phyloP scores from a whole-genome alignment of 2,888 invertebrate genomes.

The Chaetoderma sp. region DNA sequence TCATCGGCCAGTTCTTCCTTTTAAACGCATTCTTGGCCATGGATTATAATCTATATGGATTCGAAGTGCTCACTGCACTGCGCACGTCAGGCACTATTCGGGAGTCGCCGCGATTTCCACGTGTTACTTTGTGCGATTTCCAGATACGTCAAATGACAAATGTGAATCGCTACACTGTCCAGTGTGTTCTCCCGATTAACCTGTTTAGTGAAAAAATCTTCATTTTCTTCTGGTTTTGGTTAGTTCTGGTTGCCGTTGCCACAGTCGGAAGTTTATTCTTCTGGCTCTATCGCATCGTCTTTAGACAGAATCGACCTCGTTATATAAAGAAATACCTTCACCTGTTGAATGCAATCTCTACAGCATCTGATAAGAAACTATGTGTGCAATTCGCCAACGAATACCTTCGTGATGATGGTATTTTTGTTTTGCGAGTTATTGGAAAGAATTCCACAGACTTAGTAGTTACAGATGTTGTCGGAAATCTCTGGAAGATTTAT shows the following conservation, averaged over 20 bases:
- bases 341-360: slow-evolving; percentile 33
- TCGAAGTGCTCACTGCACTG: slow-evolving; percentile 45
- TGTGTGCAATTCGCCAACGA: slow-evolving; percentile 43
- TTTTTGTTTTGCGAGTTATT: slow-evolving; percentile 45
- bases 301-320: slow-evolving; percentile 47
- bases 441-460: slow-evolving; percentile 49
- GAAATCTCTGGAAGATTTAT: slow-evolving; percentile 42
- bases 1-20: slow-evolving; percentile 58
- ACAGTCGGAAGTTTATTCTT: slow-evolving; percentile 46
- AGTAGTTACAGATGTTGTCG: slow-evolving; percentile 42
- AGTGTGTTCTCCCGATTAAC: slow-evolving; percentile 61
- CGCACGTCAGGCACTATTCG: slow-evolving; percentile 43
- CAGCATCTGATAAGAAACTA: slow-evolving; percentile 43
- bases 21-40: slow-evolving; percentile 61
- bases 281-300: slow-evolving; percentile 51
- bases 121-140: slow-evolving; percentile 61
- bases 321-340: slow-evolving; percentile 58
- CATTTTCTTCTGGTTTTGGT: slow-evolving; percentile 63
- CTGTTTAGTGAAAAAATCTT: slow-evolving; percentile 63
- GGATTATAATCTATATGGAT: slow-evolving; percentile 58
- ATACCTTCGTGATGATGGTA: slow-evolving; percentile 48
- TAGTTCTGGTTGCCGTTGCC: slow-evolving; percentile 48
- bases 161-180: slow-evolving; percentile 59
- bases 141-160: slow-evolving; percentile 58
- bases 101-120: slow-evolving; percentile 53